A percentile compares a stretch with the other conserved stretches of the same genome.
phyloP scores from a whole-genome alignment of 2,113 vertebrate species.

The Syrmaticus mikado region DNA sequence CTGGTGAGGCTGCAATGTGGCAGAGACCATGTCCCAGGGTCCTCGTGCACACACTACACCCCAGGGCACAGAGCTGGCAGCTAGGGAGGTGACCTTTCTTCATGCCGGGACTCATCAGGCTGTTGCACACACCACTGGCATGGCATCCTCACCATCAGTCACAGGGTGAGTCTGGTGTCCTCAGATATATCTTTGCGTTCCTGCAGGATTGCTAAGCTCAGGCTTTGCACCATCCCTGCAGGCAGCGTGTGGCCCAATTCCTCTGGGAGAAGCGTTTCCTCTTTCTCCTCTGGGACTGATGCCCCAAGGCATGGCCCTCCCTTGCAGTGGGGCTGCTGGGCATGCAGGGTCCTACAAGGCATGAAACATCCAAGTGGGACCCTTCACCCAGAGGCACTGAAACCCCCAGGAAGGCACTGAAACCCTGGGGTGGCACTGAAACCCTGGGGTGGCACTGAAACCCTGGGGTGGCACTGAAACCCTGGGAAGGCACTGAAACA shows the following conservation, averaged over 20 bases:
- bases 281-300: background rate
- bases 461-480: background rate
- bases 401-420: background rate
- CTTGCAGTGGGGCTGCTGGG: background rate
- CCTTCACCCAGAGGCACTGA: too few relatives aligned
- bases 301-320: background rate
- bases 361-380: background rate
- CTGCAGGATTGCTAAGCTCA: background rate
- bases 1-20: background rate
- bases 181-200: rapidly evolving
- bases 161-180: background rate
- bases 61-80: background rate
- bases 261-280: background rate
- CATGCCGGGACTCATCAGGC: background rate
- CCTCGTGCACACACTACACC: background rate
- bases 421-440: background rate
- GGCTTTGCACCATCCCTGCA: background rate
- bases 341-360: background rate
- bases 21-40: background rate
- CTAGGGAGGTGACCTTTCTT: rapidly evolving
- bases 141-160: background rate
- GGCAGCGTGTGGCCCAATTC: background rate
- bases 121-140: rapidly evolving
- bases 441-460: background rate
- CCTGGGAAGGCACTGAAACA: too few relatives aligned